Conservation (phyloP, 2,113 vertebrate species). For the Vidua chalybeata region DNA sequence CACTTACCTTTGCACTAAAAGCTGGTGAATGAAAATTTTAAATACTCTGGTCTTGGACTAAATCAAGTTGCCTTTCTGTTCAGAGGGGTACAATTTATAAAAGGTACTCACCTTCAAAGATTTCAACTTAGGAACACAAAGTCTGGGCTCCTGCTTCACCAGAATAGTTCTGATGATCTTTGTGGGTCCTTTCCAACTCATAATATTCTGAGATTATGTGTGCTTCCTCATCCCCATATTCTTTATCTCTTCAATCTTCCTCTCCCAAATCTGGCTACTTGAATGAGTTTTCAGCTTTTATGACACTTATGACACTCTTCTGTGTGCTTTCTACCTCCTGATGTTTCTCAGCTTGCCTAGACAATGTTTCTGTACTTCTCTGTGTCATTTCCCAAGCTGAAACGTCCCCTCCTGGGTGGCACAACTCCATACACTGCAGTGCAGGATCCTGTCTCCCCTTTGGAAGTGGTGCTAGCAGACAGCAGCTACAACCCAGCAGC, state of each 20-base stretch:
- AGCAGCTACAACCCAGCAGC: not conserved
- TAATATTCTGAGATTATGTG: not conserved
- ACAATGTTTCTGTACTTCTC: not conserved
- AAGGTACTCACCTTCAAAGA: not conserved
- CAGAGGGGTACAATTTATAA: not conserved
- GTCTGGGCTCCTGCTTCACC: not conserved
- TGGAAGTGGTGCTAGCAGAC: not conserved
- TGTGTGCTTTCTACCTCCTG: not conserved
- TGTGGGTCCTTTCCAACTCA: not conserved
- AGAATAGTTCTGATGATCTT: not conserved
- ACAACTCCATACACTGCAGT: not conserved
- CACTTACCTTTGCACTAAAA: not conserved
- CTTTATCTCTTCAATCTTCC: not conserved
- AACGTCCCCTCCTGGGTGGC: accelerated
- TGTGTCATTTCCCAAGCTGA: not conserved
- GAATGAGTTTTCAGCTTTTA: not conserved
- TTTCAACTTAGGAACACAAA: not conserved
- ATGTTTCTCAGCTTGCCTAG: not conserved
- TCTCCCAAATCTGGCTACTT: not conserved
- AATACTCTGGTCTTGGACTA: not conserved
- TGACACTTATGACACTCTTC: not conserved
- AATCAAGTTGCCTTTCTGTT: not conserved
- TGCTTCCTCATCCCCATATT: not conserved
- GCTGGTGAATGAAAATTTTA: not conserved
- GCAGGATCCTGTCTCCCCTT: not conserved